Conservation (phyloP, 2,888 invertebrate genomes). For the Andrena trimmerana region DNA sequence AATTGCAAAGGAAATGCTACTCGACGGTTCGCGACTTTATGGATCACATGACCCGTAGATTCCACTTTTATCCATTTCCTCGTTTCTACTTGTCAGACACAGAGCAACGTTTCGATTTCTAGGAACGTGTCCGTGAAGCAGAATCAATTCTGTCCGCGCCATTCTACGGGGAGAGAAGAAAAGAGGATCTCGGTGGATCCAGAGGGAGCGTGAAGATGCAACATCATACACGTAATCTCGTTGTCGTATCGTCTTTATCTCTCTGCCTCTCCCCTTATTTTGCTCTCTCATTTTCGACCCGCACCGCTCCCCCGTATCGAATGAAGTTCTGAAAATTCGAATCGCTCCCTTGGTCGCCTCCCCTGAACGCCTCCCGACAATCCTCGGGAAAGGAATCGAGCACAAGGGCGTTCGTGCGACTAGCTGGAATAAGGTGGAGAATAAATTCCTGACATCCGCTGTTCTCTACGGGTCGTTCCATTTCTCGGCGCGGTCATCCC, state of each 20-base stretch:
- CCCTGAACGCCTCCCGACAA: conserved; percentile 11
- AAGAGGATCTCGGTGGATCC: neutral
- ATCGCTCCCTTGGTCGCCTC: conserved; percentile 1
- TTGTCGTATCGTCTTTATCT: conserved; percentile 39
- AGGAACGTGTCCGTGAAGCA: neutral
- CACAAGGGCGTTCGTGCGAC: conserved; percentile 24
- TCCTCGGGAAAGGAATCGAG: conserved; percentile 20
- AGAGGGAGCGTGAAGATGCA: conserved; percentile 23
- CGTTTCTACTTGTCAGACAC: neutral
- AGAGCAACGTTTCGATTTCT: conserved; percentile 29
- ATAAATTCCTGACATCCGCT: conserved; percentile 64
- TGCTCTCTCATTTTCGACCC: neutral
- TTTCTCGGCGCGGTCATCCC: conserved; percentile 50
- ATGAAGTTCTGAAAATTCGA: conserved; percentile 52
- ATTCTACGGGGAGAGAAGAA: neutral
- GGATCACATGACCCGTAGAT: neutral
- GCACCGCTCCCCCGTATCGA: conserved; percentile 5
- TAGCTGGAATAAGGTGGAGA: conserved; percentile 41
- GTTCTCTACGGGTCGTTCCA: conserved; percentile 28
- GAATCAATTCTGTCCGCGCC: conserved; percentile 24
- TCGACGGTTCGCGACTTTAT: neutral
- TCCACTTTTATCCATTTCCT: neutral
- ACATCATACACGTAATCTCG: conserved; percentile 45
- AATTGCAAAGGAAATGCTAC: neutral
- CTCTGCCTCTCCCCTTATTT: conserved; percentile 8